Percentiles rank a stretch among this genome's conserved stretches.
These are phyloP conservation scores for Egretta garzetta DNA, from an alignment of 2,113 vertebrate species.

Conservation along the genomic window DNA sequence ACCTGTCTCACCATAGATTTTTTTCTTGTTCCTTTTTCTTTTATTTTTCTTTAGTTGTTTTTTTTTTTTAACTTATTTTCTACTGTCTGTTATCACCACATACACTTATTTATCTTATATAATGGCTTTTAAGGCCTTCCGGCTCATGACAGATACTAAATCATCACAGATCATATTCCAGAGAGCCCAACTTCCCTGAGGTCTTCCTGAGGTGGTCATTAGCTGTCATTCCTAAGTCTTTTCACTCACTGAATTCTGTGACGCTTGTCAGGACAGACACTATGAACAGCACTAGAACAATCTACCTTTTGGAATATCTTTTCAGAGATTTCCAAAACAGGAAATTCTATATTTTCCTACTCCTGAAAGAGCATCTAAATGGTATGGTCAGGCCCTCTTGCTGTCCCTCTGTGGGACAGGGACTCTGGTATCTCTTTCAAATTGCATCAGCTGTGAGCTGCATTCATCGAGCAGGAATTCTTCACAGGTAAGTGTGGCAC, in stretches of 20 bases:
- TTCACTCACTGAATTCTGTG: not conserved
- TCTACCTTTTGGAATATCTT: not conserved
- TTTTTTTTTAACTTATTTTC: not conserved
- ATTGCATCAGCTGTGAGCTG: constrained; percentile 93
- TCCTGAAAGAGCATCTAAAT: not conserved
- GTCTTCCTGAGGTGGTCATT: not conserved
- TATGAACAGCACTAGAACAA: not conserved
- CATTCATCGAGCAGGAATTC: constrained; percentile 94
- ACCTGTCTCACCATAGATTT: not conserved
- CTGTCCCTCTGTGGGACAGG: not conserved
- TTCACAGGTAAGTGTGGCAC: constrained; percentile 87
- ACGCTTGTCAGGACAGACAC: not conserved
- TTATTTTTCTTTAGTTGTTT: not conserved
- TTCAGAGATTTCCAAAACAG: not conserved
- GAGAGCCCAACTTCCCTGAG: not conserved
- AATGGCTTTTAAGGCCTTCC: not conserved
- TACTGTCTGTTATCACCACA: not conserved
- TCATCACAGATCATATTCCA: not conserved
- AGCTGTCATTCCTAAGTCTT: not conserved
- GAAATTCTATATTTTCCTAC: not conserved
- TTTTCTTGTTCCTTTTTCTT: not conserved
- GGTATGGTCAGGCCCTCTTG: not conserved
- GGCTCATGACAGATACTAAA: not conserved
- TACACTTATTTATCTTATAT: not conserved
- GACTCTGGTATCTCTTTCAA: constrained; percentile 95